phyloP scores from a whole-genome alignment of 2,888 invertebrate species.

The Ectemnius lituratus region DNA sequence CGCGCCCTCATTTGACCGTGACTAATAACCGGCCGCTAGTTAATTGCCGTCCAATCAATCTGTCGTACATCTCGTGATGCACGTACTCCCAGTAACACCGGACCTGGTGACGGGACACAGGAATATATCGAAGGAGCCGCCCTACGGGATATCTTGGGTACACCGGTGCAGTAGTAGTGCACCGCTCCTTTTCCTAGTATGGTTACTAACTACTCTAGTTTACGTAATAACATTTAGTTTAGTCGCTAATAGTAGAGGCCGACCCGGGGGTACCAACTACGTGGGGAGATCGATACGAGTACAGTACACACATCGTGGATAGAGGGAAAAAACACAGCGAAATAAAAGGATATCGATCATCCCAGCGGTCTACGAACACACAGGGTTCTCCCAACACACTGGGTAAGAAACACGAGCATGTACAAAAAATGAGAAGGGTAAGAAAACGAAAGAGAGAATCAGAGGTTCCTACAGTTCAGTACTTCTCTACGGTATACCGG shows the following conservation, averaged over 20 bases:
- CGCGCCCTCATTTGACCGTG: too few relatives aligned
- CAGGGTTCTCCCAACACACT: neutral
- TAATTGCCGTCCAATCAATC: too few relatives aligned
- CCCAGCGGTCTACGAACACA: neutral
- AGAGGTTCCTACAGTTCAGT: too few relatives aligned
- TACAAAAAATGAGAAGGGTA: neutral
- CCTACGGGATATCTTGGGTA: too few relatives aligned
- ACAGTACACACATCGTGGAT: neutral
- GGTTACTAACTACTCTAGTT: neutral
- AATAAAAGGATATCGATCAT: conserved; percentile 6
- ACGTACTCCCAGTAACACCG: too few relatives aligned
- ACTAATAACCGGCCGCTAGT: too few relatives aligned
- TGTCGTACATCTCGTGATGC: too few relatives aligned
- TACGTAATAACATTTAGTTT: neutral
- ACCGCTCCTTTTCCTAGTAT: neutral
- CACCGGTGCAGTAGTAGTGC: too few relatives aligned
- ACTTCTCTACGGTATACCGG: too few relatives aligned
- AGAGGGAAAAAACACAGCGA: neutral
- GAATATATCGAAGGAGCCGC: too few relatives aligned
- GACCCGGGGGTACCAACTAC: neutral
- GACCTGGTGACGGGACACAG: too few relatives aligned
- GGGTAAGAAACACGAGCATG: neutral
- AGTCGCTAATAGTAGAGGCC: neutral
- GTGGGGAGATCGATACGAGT: neutral
- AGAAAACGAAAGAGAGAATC: too few relatives aligned